A percentile compares a stretch with the other conserved stretches of the same genome.
Conservation (phyloP, 2,888 invertebrate genomes). For the Aspidiotus rigidus region DNA sequence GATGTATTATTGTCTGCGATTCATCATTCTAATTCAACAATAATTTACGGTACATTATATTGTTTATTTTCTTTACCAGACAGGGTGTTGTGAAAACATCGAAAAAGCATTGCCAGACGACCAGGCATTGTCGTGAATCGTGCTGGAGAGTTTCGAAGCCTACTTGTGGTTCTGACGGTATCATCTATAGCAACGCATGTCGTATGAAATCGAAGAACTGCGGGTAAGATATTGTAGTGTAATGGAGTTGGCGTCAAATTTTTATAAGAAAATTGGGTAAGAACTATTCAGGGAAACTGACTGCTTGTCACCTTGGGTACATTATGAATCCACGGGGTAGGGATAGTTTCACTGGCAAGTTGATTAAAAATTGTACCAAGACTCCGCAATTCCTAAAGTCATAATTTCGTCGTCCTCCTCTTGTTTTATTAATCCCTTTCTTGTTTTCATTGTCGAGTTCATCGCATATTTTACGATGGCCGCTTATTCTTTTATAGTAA, state of each 20-base stretch:
- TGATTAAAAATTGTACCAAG: too few relatives aligned
- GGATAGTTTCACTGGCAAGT: too few relatives aligned
- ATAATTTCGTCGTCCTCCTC: not conserved
- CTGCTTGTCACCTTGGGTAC: not conserved
- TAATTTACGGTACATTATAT: conserved; percentile 21
- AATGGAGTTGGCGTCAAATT: not conserved
- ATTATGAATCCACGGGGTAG: not conserved
- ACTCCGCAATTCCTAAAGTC: too few relatives aligned
- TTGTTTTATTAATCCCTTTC: not conserved
- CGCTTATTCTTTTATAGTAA: conserved; percentile 51
- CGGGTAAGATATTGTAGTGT: conserved; percentile 59
- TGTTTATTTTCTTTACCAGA: conserved; percentile 45
- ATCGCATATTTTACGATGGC: not conserved
- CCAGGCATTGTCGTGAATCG: conserved; percentile 79
- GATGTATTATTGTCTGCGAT: not conserved
- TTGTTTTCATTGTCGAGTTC: not conserved
- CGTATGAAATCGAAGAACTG: conserved; percentile 88
- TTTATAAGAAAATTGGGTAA: not conserved
- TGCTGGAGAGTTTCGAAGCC: conserved; percentile 84
- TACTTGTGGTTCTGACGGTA: conserved; percentile 82
- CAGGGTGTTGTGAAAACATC: conserved; percentile 78
- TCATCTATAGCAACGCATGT: conserved; percentile 79
- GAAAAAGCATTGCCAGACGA: conserved; percentile 84
- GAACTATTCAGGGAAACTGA: not conserved
- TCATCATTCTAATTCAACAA: not conserved